Evolutionary conservation across 2,797 vertebrate species (phyloP), one percentile per base, ranked within the genome.

Genomic region (Macroramphosus scolopax): DNA sequence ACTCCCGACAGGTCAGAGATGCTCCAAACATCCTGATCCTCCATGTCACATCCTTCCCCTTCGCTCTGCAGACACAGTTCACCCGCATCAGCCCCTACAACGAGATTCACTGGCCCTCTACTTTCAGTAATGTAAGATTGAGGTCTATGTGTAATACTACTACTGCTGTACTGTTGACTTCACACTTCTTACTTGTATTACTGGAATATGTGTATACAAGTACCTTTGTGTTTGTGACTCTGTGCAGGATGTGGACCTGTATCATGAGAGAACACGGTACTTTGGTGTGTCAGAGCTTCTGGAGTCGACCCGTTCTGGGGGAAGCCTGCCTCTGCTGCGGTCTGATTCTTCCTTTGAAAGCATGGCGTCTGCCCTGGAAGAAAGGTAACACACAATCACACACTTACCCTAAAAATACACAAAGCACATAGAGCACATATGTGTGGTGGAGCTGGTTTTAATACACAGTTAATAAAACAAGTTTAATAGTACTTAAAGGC

Each of bases 41-140:
- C 9, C 96, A 98, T 0, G 96, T 98, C 72, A 99, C 95, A 6
- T 97, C 96, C 30, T 97, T 96, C 83, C 96, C 96, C 0, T 99
- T 97, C 0, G 87, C 93, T 1, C 89, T 99, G 51, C 96, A 99
- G 88, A 99, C 96, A 0, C 95, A 96, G 64, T 89, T 86, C 54
- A 98, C 95, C 1, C 94, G 92, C 14, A 90, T 99, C 84, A 99
- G 96, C 75, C 96, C 96, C 6, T 99, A 99, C 87, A 99, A 99
- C 11, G 96, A 98, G 89, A 93, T 99, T 84, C 95, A 99, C 88
- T 99, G 96, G 96, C 95, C 96, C 0, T 92, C 93, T 20, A 81
- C 92, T 17, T 94, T 90, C 81, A 94, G 88, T 49, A 92, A 92
- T 42, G 96, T 97, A 91, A 78, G 79, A 64, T 5, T 3, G 6